Evolutionary conservation across 1,140 invertebrate genomes (phyloP), one percentile per base, ranked within the genome.

Genomic region (Batillaria attramentaria): DNA sequence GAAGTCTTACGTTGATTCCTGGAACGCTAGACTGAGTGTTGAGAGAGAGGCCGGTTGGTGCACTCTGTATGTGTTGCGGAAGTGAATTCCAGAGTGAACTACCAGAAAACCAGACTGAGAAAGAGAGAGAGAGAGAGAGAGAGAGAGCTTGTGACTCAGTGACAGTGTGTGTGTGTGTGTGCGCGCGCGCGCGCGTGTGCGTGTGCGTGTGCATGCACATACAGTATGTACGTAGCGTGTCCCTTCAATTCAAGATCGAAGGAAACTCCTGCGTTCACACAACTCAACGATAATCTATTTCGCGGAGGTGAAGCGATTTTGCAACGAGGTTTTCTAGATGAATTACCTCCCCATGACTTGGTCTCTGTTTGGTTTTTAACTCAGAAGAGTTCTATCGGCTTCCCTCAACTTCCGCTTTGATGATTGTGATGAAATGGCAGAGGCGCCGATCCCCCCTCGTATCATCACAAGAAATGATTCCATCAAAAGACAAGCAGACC

Each of bases 401-500:
- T 37, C 43, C 46, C 20, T 39, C 54, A 31, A 2, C 54, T 41
- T 62, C 73, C 57, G 73, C 6, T 20, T 39, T 65, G 24, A 70
- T 5, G 41, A 46, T 5, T 20, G 24, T 65, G 24, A 70, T 5
- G 41, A 46, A 69, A 78, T 78, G 75, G 76, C 80, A 73, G 70
- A 76, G n/a, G 33, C 76, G 39, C 50, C n/a, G n/a, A n/a, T 54
- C 24, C 70, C 75, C 78, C 80, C 75, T 28, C 75, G 70, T 50
- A 70, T 66, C n/a, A 54, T 54, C 54, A 50, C 65, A 24, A 46
- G 41, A 35, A 72, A 74, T 54, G 70, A 78, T 33, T 50, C 43
- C 31, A 31, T 73, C 16, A 66, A 73, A 43, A 70, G 57, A 62
- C 72, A 73, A 31, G 81, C 39, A 20, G 83, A 79, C 33, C 81